These are phyloP conservation scores for Lysandra bellargus DNA, from an alignment of 2,888 invertebrate species.

Conservation along the genomic window DNA sequence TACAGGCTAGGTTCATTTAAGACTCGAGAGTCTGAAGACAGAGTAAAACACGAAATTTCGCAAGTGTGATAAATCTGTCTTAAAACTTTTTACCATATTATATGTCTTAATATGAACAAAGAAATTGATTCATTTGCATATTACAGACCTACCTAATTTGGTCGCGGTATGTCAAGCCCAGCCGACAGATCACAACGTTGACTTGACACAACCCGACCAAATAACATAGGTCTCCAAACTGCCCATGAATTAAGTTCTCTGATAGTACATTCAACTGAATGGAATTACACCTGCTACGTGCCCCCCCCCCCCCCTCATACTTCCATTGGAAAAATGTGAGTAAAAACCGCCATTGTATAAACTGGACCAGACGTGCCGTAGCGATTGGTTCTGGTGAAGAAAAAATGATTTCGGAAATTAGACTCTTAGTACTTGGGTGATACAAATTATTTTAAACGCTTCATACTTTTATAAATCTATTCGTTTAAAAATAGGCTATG, in stretches of 20 bases:
- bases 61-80: no score
- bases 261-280: background rate
- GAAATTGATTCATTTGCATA: background rate
- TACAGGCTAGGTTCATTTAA: background rate
- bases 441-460: background rate
- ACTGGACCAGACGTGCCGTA: slow-evolving; percentile 16
- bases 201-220: no score
- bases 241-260: background rate
- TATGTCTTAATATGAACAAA: background rate
- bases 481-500: background rate
- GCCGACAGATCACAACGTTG: no score
- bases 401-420: background rate
- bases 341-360: slow-evolving; percentile 35
- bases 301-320: slow-evolving; percentile 48
- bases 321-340: slow-evolving; percentile 40
- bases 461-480: background rate
- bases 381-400: slow-evolving; percentile 26
- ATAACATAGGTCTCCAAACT: background rate
- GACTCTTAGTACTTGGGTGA: background rate
- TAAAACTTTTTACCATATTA: no score
- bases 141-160: background rate
- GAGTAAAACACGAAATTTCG: background rate
- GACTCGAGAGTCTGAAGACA: no score
- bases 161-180: background rate
- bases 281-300: slow-evolving; percentile 35